phyloP scores from a whole-genome alignment of 2,888 invertebrate species.

The Chrysopilus asiliformis region DNA sequence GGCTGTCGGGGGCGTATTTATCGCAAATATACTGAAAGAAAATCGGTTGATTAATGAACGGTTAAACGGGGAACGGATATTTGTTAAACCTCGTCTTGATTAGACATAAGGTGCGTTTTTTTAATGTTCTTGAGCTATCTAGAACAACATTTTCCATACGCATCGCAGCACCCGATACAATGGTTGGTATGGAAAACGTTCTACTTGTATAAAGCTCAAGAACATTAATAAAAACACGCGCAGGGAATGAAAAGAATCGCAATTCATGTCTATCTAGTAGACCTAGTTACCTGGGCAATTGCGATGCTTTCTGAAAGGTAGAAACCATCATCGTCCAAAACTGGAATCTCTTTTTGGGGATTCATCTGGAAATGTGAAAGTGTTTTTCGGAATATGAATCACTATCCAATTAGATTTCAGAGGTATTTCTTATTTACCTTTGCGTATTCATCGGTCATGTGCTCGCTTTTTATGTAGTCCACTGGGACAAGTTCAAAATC shows the following conservation, averaged over 20 bases:
- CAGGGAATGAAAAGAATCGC: too few species aligned
- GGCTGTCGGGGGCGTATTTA: slow-evolving; percentile 50
- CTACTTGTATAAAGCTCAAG: too few species aligned
- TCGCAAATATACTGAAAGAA: slow-evolving; percentile 66
- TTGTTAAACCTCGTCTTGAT: too few species aligned
- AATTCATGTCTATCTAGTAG: too few species aligned
- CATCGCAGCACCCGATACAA: too few species aligned
- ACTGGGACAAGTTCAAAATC: slow-evolving; percentile 53
- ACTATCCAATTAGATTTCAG: not conserved
- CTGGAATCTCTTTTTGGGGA: slow-evolving; percentile 66
- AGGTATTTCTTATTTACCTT: slow-evolving; percentile 40
- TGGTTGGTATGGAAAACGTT: too few species aligned
- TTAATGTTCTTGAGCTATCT: too few species aligned
- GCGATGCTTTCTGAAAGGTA: slow-evolving; percentile 60
- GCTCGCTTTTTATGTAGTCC: slow-evolving; percentile 57
- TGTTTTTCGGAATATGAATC: slow-evolving; percentile 2
- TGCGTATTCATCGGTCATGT: slow-evolving; percentile 56
- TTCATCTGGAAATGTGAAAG: slow-evolving; percentile 48
- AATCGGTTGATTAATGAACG: too few species aligned
- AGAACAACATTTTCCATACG: too few species aligned
- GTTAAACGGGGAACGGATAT: too few species aligned
- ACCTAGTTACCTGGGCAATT: slow-evolving; percentile 32
- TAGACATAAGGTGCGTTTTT: too few species aligned
- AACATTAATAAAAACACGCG: too few species aligned
- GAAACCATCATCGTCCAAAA: slow-evolving; percentile 67